Evolutionary conservation across 2,888 invertebrate genomes (phyloP).

Genomic region (Hymenopus coronatus): DNA sequence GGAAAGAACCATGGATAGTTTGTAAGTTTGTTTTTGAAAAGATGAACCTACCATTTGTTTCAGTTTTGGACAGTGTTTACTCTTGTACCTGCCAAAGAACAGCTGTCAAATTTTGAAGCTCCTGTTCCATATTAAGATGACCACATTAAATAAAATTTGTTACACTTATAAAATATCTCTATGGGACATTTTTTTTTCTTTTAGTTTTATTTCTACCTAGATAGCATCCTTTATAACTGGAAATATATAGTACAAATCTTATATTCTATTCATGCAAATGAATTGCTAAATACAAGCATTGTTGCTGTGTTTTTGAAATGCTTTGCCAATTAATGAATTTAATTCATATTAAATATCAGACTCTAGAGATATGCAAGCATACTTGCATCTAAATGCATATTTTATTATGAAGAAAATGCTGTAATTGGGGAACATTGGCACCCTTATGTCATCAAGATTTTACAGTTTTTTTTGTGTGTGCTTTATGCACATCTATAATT

Average conservation of each 20-base stretch:
- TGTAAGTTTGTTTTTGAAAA: not conserved
- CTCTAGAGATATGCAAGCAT: no score
- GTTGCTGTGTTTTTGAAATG: no score
- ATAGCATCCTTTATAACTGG: not conserved
- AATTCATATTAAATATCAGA: no score
- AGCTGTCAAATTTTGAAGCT: not conserved
- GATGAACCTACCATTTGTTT: not conserved
- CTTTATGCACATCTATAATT: no score
- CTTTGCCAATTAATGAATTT: no score
- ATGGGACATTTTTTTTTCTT: not conserved
- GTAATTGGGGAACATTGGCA: no score
- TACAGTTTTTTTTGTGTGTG: no score
- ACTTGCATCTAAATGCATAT: no score
- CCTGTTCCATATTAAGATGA: not conserved
- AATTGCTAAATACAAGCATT: no score
- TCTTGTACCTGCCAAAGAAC: not conserved
- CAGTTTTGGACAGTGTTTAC: not conserved
- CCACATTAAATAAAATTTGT: not conserved
- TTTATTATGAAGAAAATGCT: no score
- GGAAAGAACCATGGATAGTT: not conserved
- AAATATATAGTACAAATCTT: not conserved
- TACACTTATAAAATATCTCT: not conserved
- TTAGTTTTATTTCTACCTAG: not conserved
- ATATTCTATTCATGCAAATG: no score
- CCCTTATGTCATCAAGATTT: no score